These are phyloP conservation scores for Hypolimnas misippus DNA, from an alignment of 2,888 invertebrate genomes.

Conservation along the genomic window DNA sequence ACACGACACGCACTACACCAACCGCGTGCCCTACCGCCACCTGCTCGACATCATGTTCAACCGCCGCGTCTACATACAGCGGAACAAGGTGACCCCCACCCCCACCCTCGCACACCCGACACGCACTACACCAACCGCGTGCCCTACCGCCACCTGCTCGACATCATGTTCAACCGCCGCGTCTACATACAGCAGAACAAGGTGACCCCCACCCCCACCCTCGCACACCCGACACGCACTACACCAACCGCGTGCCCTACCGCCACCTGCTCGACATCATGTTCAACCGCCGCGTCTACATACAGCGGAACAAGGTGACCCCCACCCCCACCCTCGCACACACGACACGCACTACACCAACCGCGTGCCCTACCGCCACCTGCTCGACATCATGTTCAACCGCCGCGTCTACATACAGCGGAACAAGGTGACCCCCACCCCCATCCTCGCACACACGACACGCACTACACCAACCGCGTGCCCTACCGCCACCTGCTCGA, in stretches of 20 bases:
- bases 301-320: conserved; percentile 87
- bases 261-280: conserved; percentile 90
- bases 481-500: conserved; percentile 89
- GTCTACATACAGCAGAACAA: conserved; percentile 90
- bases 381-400: conserved; percentile 92
- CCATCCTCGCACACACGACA: conserved; percentile 91
- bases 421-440: conserved; percentile 80
- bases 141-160: conserved; percentile 88
- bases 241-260: conserved; percentile 89
- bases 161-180: conserved; percentile 91
- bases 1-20: conserved; percentile 92
- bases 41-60: conserved; percentile 92
- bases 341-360: conserved; percentile 93
- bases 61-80: conserved; percentile 90
- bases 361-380: conserved; percentile 88
- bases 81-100: conserved; percentile 82
- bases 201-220: conserved; percentile 83
- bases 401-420: conserved; percentile 90
- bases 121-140: conserved; percentile 92
- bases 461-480: conserved; percentile 91
- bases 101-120: conserved; percentile 90
- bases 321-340: conserved; percentile 85
- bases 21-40: conserved; percentile 88
- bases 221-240: conserved; percentile 92
- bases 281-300: conserved; percentile 91